These are phyloP conservation scores for Orgyia antiqua DNA, from an alignment of 2,888 invertebrate species.

Conservation along the genomic window DNA sequence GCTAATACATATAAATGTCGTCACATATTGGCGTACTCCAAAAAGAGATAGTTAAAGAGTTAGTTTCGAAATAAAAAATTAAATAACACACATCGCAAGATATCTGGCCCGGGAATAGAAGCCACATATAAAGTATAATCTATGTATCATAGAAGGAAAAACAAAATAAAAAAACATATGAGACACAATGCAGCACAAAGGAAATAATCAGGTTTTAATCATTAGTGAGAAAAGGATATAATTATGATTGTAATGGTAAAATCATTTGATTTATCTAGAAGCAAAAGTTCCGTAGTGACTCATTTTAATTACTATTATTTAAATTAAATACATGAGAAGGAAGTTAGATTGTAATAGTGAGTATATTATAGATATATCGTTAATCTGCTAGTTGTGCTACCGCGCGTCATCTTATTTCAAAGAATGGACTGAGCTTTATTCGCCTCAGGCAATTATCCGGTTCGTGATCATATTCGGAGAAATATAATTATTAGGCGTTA, in stretches of 20 bases:
- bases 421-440: constrained; percentile 13
- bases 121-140: no score
- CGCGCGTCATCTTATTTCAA: constrained; percentile 16
- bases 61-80: no score
- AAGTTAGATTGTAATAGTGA: constrained; percentile 10
- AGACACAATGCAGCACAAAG: constrained; percentile 26
- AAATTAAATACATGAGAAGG: constrained; percentile 11
- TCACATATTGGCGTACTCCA: no score
- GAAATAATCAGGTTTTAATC: constrained; percentile 21
- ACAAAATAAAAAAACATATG: constrained; percentile 19
- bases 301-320: constrained; percentile 20
- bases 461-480: constrained; percentile 7
- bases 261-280: constrained; percentile 15
- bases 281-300: constrained; percentile 19
- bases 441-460: constrained; percentile 6
- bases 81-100: no score
- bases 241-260: constrained; percentile 36
- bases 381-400: not conserved
- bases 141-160: no score
- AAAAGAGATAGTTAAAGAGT: no score
- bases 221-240: constrained; percentile 18
- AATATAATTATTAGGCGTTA: no score
- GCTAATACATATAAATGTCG: no score
- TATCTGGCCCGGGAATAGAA: no score
- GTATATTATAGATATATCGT: no score